A percentile compares a stretch with the other conserved stretches of the same genome.
Evolutionary conservation across 2,888 invertebrate genomes (phyloP).

Genomic region (Dynastes maya): DNA sequence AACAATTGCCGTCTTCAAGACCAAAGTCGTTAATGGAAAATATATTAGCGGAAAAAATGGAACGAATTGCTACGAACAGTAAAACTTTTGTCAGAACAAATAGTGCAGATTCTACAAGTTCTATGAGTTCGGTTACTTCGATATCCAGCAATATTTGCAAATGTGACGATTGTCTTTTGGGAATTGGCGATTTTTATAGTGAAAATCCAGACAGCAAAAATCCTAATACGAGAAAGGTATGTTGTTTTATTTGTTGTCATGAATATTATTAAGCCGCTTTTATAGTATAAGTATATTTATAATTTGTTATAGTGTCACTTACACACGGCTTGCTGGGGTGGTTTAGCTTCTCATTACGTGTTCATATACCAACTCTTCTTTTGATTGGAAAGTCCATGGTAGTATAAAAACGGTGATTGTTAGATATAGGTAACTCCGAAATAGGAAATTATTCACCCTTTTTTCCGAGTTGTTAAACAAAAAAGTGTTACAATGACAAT

Average conservation of each 20-base stretch:
- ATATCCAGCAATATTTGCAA: conserved; percentile 83
- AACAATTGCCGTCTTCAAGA: conserved; percentile 71
- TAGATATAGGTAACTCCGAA: no score
- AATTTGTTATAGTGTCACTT: neutral
- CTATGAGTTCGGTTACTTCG: conserved; percentile 80
- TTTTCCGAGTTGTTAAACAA: no score
- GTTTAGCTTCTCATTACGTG: no score
- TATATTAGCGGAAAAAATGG: conserved; percentile 87
- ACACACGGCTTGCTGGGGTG: no score
- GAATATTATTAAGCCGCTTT: conserved; percentile 56
- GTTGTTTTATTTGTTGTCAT: conserved; percentile 71
- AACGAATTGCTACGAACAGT: conserved; percentile 74
- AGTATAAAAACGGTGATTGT: no score
- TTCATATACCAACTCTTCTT: no score
- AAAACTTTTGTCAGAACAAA: conserved; percentile 79
- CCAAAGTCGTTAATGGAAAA: conserved; percentile 88
- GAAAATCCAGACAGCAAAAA: conserved; percentile 69
- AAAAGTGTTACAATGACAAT: no score
- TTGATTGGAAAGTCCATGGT: no score
- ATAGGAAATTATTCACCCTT: no score
- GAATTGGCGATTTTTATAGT: conserved; percentile 84
- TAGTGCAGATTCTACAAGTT: conserved; percentile 78
- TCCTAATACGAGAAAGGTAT: conserved; percentile 76
- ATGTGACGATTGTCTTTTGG: conserved; percentile 88
- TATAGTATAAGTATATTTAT: conserved; percentile 48